Conservation (phyloP, 2,113 vertebrate genomes). For the Macquaria australasica region DNA sequence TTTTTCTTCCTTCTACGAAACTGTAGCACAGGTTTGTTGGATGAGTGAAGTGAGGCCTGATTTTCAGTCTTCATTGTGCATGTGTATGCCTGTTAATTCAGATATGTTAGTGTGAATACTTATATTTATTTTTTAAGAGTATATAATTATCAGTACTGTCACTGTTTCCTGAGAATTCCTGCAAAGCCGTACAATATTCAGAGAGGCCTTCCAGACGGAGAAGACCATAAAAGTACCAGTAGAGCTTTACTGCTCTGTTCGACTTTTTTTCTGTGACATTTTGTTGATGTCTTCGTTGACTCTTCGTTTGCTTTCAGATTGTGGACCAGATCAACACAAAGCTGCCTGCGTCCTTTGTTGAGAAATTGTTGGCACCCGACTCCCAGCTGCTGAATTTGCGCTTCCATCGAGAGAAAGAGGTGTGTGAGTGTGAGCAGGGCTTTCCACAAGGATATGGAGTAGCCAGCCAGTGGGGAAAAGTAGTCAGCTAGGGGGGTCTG, state of each 20-base stretch:
- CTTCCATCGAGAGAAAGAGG: slow-evolving; percentile 95
- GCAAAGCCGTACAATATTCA: not conserved
- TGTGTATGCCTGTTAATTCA: not conserved
- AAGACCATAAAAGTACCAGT: not conserved
- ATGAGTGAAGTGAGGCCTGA: not conserved
- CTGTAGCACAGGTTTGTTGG: not conserved
- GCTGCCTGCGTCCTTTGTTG: slow-evolving; percentile 93
- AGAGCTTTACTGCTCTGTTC: not conserved
- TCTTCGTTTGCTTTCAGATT: slow-evolving; percentile 82
- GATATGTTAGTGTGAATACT: not conserved
- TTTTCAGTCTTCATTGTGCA: not conserved
- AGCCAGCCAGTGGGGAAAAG: too few relatives aligned
- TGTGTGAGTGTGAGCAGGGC: slow-evolving; percentile 22
- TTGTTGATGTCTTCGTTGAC: not conserved
- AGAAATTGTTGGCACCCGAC: slow-evolving; percentile 93
- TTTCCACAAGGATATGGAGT: too few relatives aligned
- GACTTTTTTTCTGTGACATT: not conserved
- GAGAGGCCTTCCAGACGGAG: not conserved
- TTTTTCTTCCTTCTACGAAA: not conserved
- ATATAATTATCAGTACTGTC: not conserved
- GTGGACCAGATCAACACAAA: slow-evolving; percentile 99
- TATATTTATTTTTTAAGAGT: not conserved
- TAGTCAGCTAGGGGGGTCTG: too few relatives aligned
- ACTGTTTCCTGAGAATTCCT: not conserved
- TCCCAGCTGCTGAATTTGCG: slow-evolving; percentile 95